phyloP scores from a whole-genome alignment of 2,888 invertebrate genomes.

The Drosophila meridionalis region DNA sequence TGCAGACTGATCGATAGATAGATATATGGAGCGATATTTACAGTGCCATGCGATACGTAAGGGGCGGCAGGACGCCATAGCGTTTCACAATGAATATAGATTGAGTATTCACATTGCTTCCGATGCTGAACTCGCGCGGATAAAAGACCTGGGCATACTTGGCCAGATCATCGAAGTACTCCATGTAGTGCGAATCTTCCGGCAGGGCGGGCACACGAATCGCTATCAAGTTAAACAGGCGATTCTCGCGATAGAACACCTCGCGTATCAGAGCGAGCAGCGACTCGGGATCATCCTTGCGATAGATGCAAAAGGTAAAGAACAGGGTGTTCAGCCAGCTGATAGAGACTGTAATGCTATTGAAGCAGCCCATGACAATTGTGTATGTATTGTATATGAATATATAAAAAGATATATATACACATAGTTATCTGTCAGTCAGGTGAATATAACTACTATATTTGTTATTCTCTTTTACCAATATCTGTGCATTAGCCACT shows the following conservation, averaged over 20 bases:
- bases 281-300: constrained; percentile 30
- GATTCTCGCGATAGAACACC: constrained; percentile 65
- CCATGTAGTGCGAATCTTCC: constrained; percentile 31
- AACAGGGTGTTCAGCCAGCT: constrained; percentile 70
- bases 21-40: constrained; percentile 44
- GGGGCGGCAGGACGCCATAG: constrained; percentile 56
- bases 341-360: constrained; percentile 46
- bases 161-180: constrained; percentile 56
- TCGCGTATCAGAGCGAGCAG: constrained; percentile 54
- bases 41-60: constrained; percentile 77
- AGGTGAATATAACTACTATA: background rate
- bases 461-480: constrained; percentile 59
- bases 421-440: background rate
- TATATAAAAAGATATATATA: background rate
- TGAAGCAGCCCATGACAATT: background rate
- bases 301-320: constrained; percentile 68
- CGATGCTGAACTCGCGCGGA: constrained; percentile 63
- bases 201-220: constrained; percentile 46
- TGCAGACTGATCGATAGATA: background rate
- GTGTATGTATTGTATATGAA: no score
- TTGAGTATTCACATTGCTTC: constrained; percentile 57
- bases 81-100: constrained; percentile 57
- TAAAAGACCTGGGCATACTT: constrained; percentile 51
- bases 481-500: constrained; percentile 75
- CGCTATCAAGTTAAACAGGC: constrained; percentile 58